These are phyloP conservation scores for Periophthalmus modestus DNA, from an alignment of 2,113 vertebrate species.

Conservation along the genomic window DNA sequence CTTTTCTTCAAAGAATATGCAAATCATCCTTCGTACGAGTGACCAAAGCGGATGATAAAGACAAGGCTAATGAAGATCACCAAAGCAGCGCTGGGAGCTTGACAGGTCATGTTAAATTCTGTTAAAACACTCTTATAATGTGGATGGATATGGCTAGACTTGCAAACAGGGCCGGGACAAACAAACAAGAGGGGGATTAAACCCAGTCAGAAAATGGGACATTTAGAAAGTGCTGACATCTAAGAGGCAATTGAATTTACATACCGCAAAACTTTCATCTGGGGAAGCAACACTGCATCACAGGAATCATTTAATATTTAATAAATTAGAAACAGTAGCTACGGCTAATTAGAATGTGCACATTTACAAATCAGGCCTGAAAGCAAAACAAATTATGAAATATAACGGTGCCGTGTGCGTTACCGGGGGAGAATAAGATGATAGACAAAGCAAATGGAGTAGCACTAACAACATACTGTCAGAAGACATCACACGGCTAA, in stretches of 20 bases:
- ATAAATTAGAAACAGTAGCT: conserved; percentile 93
- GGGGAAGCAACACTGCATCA: conserved; percentile 85
- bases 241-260: conserved; percentile 87
- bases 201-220: conserved; percentile 79
- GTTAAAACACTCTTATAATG: conserved; percentile 82
- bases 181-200: conserved; percentile 71
- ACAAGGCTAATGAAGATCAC: conserved; percentile 87
- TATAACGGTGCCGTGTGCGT: conserved; percentile 92
- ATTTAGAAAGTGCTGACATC: conserved; percentile 88
- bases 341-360: conserved; percentile 99
- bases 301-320: conserved; percentile 99
- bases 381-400: conserved; percentile 99
- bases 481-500: conserved; percentile 97
- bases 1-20: conserved; percentile 80
- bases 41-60: conserved; percentile 83
- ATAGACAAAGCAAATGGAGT: conserved; percentile 99
- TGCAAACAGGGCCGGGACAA: conserved; percentile 75
- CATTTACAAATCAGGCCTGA: conserved; percentile 99
- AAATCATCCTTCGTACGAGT: conserved; percentile 75
- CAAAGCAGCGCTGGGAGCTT: conserved; percentile 79
- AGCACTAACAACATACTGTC: conserved; percentile 96
- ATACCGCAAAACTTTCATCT: conserved; percentile 93
- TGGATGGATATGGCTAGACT: conserved; percentile 91
- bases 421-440: conserved; percentile 92
- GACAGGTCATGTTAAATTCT: conserved; percentile 84